These are phyloP conservation scores for Alfaro cultratus DNA, from an alignment of 2,797 vertebrate genomes.

Conservation along the genomic window DNA sequence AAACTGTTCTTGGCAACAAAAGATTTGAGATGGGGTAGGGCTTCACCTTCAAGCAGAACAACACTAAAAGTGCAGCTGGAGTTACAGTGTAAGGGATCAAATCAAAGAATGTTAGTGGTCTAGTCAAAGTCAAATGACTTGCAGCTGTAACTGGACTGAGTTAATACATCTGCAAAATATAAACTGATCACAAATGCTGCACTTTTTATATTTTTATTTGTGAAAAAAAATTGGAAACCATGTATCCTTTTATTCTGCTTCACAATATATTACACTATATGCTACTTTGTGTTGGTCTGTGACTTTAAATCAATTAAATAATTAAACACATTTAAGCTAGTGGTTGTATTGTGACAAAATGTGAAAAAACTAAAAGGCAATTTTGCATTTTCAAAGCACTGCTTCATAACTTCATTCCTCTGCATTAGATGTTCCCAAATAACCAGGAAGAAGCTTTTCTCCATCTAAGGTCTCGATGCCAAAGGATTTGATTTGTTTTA, in stretches of 20 bases:
- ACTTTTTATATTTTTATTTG: neutral
- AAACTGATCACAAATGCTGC: neutral
- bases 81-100: neutral
- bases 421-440: slow-evolving; percentile 5
- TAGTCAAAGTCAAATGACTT: neutral
- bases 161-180: neutral
- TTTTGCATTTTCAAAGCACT: neutral
- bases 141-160: neutral
- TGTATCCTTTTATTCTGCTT: neutral
- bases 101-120: neutral
- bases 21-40: neutral
- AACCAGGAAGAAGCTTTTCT: neutral
- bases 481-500: slow-evolving; percentile 19
- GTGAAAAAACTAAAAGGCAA: neutral
- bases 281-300: neutral
- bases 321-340: neutral
- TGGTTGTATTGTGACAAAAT: neutral
- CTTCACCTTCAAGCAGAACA: neutral
- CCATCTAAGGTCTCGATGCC: neutral
- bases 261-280: neutral
- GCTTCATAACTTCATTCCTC: neutral
- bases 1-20: neutral
- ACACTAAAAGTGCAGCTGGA: neutral
- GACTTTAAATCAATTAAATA: neutral
- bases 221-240: neutral